A percentile compares a stretch with the other conserved stretches of the same genome.
Evolutionary conservation across 2,113 vertebrate species (phyloP).

Genomic region (Dasyurus viverrinus): DNA sequence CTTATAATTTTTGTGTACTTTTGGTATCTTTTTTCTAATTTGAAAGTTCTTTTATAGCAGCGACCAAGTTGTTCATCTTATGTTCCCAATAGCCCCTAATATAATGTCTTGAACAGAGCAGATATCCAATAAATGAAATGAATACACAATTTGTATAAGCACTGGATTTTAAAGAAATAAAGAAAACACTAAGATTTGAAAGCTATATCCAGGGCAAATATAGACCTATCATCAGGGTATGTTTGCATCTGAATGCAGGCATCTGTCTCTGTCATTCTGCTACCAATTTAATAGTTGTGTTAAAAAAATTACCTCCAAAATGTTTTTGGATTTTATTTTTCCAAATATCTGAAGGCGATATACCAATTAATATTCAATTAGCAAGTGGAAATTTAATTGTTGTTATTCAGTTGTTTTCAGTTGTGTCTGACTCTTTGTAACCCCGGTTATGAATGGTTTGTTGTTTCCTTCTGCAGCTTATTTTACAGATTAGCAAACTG

Average conservation of each 20-base stretch:
- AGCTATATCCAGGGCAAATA: background rate
- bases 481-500: background rate
- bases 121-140: background rate
- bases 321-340: constrained; percentile 48
- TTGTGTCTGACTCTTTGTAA: background rate
- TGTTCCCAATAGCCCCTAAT: background rate
- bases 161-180: constrained; percentile 11
- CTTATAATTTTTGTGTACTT: background rate
- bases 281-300: background rate
- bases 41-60: background rate
- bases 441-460: background rate
- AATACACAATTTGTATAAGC: background rate
- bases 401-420: background rate
- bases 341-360: constrained; percentile 28
- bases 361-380: constrained; percentile 8
- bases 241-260: background rate
- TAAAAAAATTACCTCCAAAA: constrained; percentile 35
- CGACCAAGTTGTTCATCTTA: constrained; percentile 6
- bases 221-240: background rate
- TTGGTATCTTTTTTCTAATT: background rate
- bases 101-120: constrained; percentile 7
- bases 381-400: constrained; percentile 34
- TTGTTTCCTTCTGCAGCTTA: background rate
- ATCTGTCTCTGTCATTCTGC: background rate
- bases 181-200: background rate